Evolutionary conservation across 2,113 vertebrate species (phyloP).

Genomic region (Dicrurus megarhynchus): DNA sequence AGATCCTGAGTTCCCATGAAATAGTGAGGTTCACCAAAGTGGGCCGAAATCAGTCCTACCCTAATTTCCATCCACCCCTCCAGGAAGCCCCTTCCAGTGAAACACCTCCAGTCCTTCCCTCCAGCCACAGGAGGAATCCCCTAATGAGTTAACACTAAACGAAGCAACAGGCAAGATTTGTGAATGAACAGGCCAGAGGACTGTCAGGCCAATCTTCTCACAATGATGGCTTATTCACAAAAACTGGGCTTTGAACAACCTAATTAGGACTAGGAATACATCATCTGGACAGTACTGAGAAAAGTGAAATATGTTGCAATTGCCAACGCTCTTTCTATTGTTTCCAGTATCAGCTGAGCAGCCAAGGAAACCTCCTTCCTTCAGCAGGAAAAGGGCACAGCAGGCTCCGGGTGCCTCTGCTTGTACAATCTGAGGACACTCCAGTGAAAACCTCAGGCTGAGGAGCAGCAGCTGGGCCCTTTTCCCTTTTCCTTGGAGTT

Average conservation of each 20-base stretch:
- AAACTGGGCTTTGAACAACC: conserved; percentile 48
- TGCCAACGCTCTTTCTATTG: background rate
- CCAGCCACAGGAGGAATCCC: background rate
- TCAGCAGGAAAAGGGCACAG: background rate
- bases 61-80: background rate
- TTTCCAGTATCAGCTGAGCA: background rate
- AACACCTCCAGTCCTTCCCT: background rate
- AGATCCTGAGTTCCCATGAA: background rate
- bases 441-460: background rate
- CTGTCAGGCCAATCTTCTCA: conserved; percentile 39
- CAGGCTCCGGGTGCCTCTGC: background rate
- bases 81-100: background rate
- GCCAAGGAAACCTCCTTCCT: background rate
- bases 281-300: conserved; percentile 43
- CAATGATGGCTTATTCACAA: conserved; percentile 60
- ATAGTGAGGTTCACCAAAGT: background rate
- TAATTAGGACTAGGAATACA: conserved; percentile 51
- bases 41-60: background rate
- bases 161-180: conserved; percentile 45
- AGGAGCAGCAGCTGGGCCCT: background rate
- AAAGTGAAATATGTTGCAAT: conserved; percentile 39
- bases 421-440: background rate
- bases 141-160: background rate
- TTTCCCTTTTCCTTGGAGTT: background rate
- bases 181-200: conserved; percentile 44